A percentile compares a stretch with the other conserved stretches of the same genome.
phyloP scores from a whole-genome alignment of 2,113 vertebrate genomes.

The Tor tambroides region DNA sequence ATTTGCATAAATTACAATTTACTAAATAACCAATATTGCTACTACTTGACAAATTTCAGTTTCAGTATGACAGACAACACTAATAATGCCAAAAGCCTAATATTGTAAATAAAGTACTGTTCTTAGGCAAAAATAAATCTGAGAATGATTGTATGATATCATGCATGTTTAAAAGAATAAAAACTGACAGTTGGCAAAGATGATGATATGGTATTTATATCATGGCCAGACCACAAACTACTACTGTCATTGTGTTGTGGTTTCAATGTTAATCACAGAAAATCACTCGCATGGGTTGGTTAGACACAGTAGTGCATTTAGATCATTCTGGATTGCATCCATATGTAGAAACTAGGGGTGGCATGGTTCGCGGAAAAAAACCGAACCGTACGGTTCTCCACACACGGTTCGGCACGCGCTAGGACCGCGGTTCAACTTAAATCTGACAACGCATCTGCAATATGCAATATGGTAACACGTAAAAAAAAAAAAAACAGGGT shows the following conservation, averaged over 20 bases:
- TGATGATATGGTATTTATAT: slow-evolving; percentile 7
- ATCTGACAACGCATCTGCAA: no score
- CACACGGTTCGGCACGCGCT: no score
- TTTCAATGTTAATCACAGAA: slow-evolving; percentile 9
- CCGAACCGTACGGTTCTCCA: no score
- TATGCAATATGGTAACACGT: no score
- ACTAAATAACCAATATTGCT: background rate
- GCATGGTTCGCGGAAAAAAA: no score
- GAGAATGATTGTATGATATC: background rate
- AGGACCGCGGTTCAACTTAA: no score
- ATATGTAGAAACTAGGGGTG: no score
- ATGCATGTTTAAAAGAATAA: slow-evolving; percentile 9
- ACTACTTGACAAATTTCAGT: background rate
- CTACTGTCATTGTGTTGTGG: background rate
- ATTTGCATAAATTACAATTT: no score
- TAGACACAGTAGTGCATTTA: slow-evolving; percentile 59
- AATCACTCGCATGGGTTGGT: background rate
- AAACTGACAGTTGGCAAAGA: slow-evolving; percentile 9
- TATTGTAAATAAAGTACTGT: background rate
- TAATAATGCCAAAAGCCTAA: background rate
- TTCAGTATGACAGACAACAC: background rate
- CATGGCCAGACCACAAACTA: slow-evolving; percentile 15
- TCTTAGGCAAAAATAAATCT: background rate
- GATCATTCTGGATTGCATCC: background rate
- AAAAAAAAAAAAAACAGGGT: no score